Conservation (phyloP, 2,888 invertebrate species). For the Loripinus fragilis region DNA sequence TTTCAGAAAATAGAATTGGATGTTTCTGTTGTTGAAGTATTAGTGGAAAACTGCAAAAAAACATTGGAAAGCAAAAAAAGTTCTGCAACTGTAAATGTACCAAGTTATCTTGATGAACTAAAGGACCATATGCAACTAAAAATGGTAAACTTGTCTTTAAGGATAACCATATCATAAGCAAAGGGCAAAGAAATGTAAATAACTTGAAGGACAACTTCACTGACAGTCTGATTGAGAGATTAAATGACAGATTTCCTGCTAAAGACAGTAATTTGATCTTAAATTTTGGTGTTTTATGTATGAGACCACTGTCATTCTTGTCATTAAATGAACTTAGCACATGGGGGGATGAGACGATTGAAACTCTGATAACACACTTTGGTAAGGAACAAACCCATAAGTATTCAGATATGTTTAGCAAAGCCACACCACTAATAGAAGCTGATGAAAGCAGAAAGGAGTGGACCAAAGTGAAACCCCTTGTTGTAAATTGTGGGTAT, state of each 20-base stretch:
- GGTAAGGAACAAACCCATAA: not conserved
- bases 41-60: conserved; percentile 7
- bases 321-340: conserved; percentile 7
- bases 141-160: conserved; percentile 31
- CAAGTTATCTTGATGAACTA: not conserved
- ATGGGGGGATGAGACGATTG: conserved; percentile 37
- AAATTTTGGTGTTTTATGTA: conserved; percentile 28
- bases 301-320: conserved; percentile 30
- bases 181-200: conserved; percentile 29
- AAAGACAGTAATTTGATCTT: conserved; percentile 29
- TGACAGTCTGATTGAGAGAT: conserved; percentile 26
- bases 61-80: not conserved
- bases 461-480: conserved; percentile 24
- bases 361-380: conserved; percentile 30
- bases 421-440: conserved; percentile 9
- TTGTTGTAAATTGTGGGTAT: conserved; percentile 26
- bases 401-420: not conserved
- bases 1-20: conserved; percentile 32
- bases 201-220: conserved; percentile 26
- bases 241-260: conserved; percentile 28
- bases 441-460: conserved; percentile 20
- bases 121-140: conserved; percentile 3
- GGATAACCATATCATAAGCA: conserved; percentile 21
- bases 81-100: not conserved
- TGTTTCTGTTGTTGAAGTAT: conserved; percentile 12